These are phyloP conservation scores for Zeuzera pyrina DNA, from an alignment of 2,888 invertebrate genomes.

Conservation along the genomic window DNA sequence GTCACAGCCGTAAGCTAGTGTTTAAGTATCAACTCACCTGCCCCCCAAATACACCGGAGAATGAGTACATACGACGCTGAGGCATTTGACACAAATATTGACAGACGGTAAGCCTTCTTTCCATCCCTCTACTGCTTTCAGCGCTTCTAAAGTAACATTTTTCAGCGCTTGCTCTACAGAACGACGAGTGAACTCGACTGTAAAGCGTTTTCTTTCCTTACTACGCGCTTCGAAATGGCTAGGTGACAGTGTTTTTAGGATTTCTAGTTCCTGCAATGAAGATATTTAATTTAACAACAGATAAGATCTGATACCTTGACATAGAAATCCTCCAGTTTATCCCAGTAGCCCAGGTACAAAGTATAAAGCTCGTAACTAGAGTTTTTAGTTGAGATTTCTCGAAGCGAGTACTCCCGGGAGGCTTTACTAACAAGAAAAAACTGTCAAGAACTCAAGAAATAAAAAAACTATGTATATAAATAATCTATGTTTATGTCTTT, in stretches of 20 bases:
- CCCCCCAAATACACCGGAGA: conserved; percentile 78
- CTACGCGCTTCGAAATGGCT: conserved; percentile 45
- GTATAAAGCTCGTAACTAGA: no score
- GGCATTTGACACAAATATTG: conserved; percentile 44
- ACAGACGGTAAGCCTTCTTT: conserved; percentile 63
- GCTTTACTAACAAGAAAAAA: no score
- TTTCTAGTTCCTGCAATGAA: conserved; percentile 46
- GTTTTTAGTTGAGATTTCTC: no score
- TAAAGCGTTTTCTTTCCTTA: conserved; percentile 45
- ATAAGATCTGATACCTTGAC: no score
- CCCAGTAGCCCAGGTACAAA: no score
- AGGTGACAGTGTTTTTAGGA: conserved; percentile 53
- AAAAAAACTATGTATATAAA: no score
- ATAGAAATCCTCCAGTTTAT: no score
- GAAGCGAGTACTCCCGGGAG: no score
- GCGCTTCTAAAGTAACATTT: conserved; percentile 44
- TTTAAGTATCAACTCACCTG: conserved; percentile 42
- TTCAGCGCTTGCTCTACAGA: conserved; percentile 72
- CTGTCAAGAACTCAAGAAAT: no score
- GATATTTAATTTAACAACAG: conserved; percentile 2
- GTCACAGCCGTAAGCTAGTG: no score
- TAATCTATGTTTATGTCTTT: no score
- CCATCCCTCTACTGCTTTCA: conserved; percentile 28
- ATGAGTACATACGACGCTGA: conserved; percentile 68
- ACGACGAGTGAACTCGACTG: conserved; percentile 76